phyloP scores from a whole-genome alignment of 2,113 vertebrate species.

The Hippocampus abdominalis region DNA sequence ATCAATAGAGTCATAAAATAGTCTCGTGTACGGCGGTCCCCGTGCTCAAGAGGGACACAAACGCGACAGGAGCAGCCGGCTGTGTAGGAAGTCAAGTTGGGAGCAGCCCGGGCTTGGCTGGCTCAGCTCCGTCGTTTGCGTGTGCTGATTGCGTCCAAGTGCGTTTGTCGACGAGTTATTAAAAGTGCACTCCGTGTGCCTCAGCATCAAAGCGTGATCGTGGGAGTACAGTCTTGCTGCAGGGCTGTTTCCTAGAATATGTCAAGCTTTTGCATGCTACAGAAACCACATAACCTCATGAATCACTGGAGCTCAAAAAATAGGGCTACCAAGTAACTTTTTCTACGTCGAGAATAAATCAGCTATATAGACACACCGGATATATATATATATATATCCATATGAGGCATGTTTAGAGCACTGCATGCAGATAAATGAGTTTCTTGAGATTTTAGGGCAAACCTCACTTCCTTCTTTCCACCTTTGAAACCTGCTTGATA shows the following conservation, averaged over 20 bases:
- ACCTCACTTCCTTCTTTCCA: constrained; percentile 32
- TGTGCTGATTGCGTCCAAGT: constrained; percentile 27
- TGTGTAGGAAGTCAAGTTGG: constrained; percentile 15
- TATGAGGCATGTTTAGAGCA: constrained; percentile 58
- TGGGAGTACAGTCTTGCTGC: constrained; percentile 38
- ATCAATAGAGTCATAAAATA: constrained; percentile 5
- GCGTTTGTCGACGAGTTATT: constrained; percentile 48
- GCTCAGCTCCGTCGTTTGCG: constrained; percentile 24
- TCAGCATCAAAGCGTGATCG: constrained; percentile 58
- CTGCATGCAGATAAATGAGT: constrained; percentile 60
- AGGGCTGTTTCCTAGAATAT: constrained; percentile 34
- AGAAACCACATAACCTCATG: constrained; percentile 61
- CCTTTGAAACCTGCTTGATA: constrained; percentile 36
- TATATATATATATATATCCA: constrained; percentile 21
- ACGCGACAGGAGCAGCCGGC: neutral
- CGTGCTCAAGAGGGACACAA: constrained; percentile 14
- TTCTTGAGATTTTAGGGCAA: constrained; percentile 56
- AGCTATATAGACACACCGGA: constrained; percentile 1
- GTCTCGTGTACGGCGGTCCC: constrained; percentile 9
- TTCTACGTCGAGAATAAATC: constrained; percentile 47
- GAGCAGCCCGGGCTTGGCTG: constrained; percentile 15
- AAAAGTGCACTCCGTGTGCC: constrained; percentile 54
- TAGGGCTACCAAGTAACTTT: constrained; percentile 40
- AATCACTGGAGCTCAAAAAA: constrained; percentile 36
- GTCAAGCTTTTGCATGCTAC: constrained; percentile 59